These are phyloP conservation scores for Acleris holmiana DNA, from an alignment of 2,888 invertebrate species.

Conservation along the genomic window DNA sequence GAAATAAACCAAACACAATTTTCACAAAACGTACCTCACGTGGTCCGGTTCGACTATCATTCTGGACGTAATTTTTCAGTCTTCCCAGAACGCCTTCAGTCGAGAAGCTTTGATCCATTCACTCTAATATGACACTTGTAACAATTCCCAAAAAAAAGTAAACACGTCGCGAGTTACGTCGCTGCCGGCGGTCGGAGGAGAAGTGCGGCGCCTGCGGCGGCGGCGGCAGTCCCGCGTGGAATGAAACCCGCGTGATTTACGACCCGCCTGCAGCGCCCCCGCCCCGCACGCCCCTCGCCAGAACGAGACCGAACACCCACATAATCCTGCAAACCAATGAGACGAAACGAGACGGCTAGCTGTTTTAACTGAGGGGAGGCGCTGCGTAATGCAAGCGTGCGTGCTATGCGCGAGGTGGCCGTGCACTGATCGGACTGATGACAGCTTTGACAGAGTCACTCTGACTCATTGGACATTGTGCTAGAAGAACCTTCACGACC, in stretches of 20 bases:
- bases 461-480: slow-evolving; percentile 73
- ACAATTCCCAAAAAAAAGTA: slow-evolving; percentile 74
- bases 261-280: slow-evolving; percentile 84
- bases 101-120: slow-evolving; percentile 72
- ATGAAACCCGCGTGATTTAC: slow-evolving; percentile 84
- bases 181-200: slow-evolving; percentile 75
- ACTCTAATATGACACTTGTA: slow-evolving; percentile 66
- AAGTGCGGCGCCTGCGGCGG: slow-evolving; percentile 82
- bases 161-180: slow-evolving; percentile 83
- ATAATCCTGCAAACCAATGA: slow-evolving; percentile 42
- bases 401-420: slow-evolving; percentile 83
- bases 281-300: slow-evolving; percentile 73
- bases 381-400: slow-evolving; percentile 85
- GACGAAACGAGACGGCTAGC: slow-evolving; percentile 66
- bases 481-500: slow-evolving; percentile 41
- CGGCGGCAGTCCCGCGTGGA: slow-evolving; percentile 83
- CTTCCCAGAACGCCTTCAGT: slow-evolving; percentile 63
- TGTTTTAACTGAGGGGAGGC: slow-evolving; percentile 76
- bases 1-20: slow-evolving; percentile 33
- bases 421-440: slow-evolving; percentile 81
- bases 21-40: slow-evolving; percentile 65
- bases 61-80: slow-evolving; percentile 76
- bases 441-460: slow-evolving; percentile 76
- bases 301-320: slow-evolving; percentile 60
- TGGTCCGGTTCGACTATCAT: slow-evolving; percentile 84